Evolutionary conservation across 2,888 invertebrate genomes (phyloP).

Genomic region (Subacronicta megacephala): DNA sequence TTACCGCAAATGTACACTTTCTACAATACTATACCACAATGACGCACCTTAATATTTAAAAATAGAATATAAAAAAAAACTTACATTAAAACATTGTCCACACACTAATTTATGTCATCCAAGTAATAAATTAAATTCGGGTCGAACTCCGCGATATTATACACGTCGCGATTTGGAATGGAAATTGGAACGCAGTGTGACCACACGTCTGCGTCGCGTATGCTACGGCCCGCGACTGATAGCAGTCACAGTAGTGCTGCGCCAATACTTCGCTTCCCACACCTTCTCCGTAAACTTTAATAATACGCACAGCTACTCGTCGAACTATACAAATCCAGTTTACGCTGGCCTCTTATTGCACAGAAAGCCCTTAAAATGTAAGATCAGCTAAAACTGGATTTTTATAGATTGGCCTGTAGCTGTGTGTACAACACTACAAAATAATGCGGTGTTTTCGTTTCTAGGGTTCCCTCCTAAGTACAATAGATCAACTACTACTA

Average conservation of each 20-base stretch:
- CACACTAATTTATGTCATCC: constrained; percentile 22
- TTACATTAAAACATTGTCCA: constrained; percentile 39
- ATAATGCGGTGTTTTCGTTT: too few relatives aligned
- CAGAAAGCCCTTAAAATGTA: too few relatives aligned
- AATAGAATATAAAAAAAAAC: constrained; percentile 2
- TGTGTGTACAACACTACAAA: too few relatives aligned
- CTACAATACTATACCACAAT: constrained; percentile 3
- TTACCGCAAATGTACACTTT: constrained; percentile 13
- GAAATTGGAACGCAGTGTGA: constrained; percentile 20
- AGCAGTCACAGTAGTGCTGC: neutral
- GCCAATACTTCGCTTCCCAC: neutral
- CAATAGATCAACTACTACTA: too few relatives aligned
- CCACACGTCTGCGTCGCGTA: constrained; percentile 3
- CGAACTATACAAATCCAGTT: too few relatives aligned
- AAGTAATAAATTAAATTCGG: constrained; percentile 6
- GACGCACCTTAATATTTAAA: constrained; percentile 12
- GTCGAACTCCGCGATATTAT: constrained; percentile 44
- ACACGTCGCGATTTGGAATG: constrained; percentile 35
- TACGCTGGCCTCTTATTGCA: too few relatives aligned
- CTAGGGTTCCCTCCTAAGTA: too few relatives aligned
- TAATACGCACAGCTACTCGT: too few relatives aligned
- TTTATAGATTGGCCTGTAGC: too few relatives aligned
- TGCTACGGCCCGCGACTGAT: constrained; percentile 27
- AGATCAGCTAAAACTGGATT: too few relatives aligned
- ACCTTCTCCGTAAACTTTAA: neutral